Evolutionary conservation across 1,140 invertebrate genomes (phyloP).

Genomic region (Pararge aegeria): DNA sequence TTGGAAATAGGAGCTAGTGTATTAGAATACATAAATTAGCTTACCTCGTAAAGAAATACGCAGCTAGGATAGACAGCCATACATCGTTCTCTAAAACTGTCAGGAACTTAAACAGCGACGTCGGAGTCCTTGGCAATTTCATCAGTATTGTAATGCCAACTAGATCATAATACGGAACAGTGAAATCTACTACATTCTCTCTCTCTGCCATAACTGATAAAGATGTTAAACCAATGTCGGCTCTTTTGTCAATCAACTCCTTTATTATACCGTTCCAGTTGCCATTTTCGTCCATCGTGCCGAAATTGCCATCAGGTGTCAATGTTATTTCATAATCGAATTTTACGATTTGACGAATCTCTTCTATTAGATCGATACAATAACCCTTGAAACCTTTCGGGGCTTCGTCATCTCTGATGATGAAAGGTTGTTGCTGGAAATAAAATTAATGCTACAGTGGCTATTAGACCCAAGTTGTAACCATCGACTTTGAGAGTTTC

Average conservation of each 20-base stretch:
- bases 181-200: slow-evolving; percentile 97
- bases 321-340: slow-evolving; percentile 95
- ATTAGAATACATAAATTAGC: slow-evolving; percentile 31
- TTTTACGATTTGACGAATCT: slow-evolving; percentile 89
- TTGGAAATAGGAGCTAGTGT: no score
- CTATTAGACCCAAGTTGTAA: no score
- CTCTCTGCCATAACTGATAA: slow-evolving; percentile 96
- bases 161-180: slow-evolving; percentile 96
- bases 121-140: slow-evolving; percentile 88
- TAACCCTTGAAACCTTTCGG: slow-evolving; percentile 91
- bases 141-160: slow-evolving; percentile 96
- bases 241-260: slow-evolving; percentile 93
- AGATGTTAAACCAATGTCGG: slow-evolving; percentile 93
- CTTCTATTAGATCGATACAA: slow-evolving; percentile 94
- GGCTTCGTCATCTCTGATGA: slow-evolving; percentile 85
- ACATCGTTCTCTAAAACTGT: slow-evolving; percentile 97
- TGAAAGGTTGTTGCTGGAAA: slow-evolving; percentile 90
- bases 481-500: no score
- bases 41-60: slow-evolving; percentile 95
- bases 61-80: slow-evolving; percentile 97
- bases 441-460: no score
- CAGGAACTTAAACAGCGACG: slow-evolving; percentile 97
- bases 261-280: slow-evolving; percentile 96
- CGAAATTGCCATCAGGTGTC: slow-evolving; percentile 89
- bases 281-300: slow-evolving; percentile 91